These are phyloP conservation scores for Odontothrips loti DNA, from an alignment of 2,888 invertebrate species.

Conservation along the genomic window DNA sequence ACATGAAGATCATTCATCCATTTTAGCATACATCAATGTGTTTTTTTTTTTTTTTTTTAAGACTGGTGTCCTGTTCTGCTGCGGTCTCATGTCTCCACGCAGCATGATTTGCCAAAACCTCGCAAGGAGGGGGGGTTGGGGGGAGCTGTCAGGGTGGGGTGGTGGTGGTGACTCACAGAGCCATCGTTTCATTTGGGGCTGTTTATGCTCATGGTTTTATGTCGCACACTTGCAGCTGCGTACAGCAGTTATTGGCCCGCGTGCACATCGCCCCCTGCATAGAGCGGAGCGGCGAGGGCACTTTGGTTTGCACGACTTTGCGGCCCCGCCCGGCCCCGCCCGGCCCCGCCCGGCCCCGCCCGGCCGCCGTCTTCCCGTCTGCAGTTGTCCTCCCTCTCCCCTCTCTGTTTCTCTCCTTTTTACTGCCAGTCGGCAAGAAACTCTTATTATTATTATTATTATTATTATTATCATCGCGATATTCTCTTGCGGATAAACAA, in stretches of 20 bases:
- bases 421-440: not conserved
- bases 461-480: too few species aligned
- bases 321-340: not conserved
- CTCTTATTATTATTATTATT: too few species aligned
- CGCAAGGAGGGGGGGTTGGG: not conserved
- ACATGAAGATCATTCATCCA: too few species aligned
- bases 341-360: not conserved
- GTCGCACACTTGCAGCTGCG: not conserved
- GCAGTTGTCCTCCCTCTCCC: not conserved
- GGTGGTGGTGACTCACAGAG: slow-evolving; percentile 10
- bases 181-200: slow-evolving; percentile 20
- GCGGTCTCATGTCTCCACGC: not conserved
- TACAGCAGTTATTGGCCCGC: not conserved
- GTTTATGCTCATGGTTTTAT: slow-evolving; percentile 26
- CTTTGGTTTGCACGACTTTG: not conserved
- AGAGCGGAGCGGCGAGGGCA: not conserved
- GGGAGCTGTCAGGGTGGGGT: not conserved
- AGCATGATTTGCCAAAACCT: not conserved
- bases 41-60: not conserved
- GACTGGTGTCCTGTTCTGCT: not conserved
- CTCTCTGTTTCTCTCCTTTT: not conserved
- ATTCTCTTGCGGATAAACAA: too few species aligned
- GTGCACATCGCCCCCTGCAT: not conserved
- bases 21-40: not conserved
- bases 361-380: not conserved